Evolutionary conservation across 2,888 invertebrate genomes (phyloP), one percentile per base, ranked within the genome.

Genomic region (Campaea margaritaria): DNA sequence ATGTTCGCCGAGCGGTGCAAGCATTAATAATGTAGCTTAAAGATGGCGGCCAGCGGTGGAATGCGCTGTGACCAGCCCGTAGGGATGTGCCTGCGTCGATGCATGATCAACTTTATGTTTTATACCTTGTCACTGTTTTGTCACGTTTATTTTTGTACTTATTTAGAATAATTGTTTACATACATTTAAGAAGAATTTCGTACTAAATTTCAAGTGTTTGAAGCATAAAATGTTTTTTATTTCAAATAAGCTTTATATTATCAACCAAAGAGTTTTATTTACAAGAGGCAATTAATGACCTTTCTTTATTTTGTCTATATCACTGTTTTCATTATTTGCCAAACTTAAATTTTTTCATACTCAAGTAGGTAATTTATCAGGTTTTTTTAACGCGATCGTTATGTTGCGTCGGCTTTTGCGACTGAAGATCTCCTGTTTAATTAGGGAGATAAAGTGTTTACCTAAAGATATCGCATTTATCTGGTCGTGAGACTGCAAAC

Each of bases 21-120:
- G 87, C 90, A 89, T 90, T 90, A 89, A 90, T 91, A 89, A 91
- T 91, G 89, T 87, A 90, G 84, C 87, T 87, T 87, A 84, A 91
- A 91, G 87, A 91, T 91, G 91, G 90, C 91, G 83, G 81, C 77
- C 69, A 70, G 68, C 72, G 27, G 34, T 31, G 42, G 91, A 90
- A 91, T 91, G 91, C 83, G 82, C 78, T 74, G 82, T 78, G 78
- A 76, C 82, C 81, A 77, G 80, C 9, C 31, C 53, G 48, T 65
- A 63, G 65, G 59, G 68, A 59, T 77, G 76, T 68, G 68, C 71
- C 68, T 62, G 64, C 68, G 68, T 72, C 68, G 62, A 72, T 74
- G 21, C 38, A 58, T 52, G 13, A 36, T 28, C n/a, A 21, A 21
- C 21, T 21, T 21, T 10, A 21, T 28, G 27, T 45, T 15, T 45